phyloP scores from a whole-genome alignment of 2,113 vertebrate genomes.

The Rhegmatorhina hoffmannsi region DNA sequence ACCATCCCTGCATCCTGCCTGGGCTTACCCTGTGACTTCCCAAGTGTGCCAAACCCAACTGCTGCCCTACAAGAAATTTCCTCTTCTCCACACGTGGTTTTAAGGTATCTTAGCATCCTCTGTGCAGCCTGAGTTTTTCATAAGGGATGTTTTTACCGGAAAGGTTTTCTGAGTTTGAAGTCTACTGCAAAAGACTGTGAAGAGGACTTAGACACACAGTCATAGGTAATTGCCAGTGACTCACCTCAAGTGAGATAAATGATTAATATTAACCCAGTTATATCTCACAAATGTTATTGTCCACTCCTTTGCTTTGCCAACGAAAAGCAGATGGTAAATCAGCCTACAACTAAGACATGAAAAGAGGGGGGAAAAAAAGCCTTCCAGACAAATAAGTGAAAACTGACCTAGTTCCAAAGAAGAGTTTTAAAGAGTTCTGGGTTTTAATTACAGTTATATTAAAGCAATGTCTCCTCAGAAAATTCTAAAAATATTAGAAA shows the following conservation, averaged over 20 bases:
- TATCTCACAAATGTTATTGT: constrained; percentile 57
- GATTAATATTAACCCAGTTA: constrained; percentile 68
- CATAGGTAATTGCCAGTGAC: neutral
- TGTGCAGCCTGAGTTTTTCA: neutral
- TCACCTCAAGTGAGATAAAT: constrained; percentile 44
- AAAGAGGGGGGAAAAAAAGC: constrained; percentile 2
- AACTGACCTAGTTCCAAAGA: constrained; percentile 67
- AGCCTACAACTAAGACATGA: constrained; percentile 66
- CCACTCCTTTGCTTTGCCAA: constrained; percentile 68
- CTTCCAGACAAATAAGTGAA: constrained; percentile 69
- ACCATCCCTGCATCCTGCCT: accelerated
- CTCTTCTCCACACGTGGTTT: neutral
- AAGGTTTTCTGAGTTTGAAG: neutral
- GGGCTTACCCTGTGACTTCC: accelerated
- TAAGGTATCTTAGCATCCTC: neutral
- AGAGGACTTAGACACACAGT: neutral
- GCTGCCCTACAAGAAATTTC: neutral
- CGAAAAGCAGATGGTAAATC: constrained; percentile 76
- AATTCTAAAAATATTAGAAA: constrained; percentile 70
- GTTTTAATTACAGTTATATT: constrained; percentile 68
- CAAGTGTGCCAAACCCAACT: neutral
- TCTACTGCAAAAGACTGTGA: neutral
- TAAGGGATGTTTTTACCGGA: neutral
- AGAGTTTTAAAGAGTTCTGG: constrained; percentile 61
- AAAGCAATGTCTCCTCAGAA: constrained; percentile 66